Conservation (phyloP, 2,113 vertebrate genomes). For the Acanthochromis polyacanthus region DNA sequence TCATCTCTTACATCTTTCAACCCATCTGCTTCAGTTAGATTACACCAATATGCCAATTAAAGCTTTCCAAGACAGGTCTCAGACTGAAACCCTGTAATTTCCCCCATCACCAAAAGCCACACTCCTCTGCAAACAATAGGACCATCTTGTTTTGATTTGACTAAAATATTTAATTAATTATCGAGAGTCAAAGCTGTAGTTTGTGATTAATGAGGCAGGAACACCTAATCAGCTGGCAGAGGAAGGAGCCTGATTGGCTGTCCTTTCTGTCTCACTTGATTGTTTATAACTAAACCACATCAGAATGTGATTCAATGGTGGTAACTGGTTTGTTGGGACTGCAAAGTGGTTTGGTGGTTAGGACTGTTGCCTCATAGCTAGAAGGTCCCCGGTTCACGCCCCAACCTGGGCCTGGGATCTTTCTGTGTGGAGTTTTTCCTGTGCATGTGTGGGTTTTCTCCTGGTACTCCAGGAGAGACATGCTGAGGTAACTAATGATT, state of each 20-base stretch:
- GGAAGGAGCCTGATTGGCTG: conserved; percentile 50
- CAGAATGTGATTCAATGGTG: neutral
- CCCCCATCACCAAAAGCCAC: conserved; percentile 74
- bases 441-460: too few relatives aligned
- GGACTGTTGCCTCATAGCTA: too few relatives aligned
- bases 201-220: conserved; percentile 78
- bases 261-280: conserved; percentile 50
- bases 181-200: conserved; percentile 78
- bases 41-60: conserved; percentile 64
- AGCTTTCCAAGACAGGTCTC: conserved; percentile 51
- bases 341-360: too few relatives aligned
- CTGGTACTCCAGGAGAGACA: too few relatives aligned
- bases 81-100: conserved; percentile 47
- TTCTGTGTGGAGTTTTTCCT: too few relatives aligned
- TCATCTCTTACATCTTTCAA: conserved; percentile 41
- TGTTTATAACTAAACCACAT: conserved; percentile 26
- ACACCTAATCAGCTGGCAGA: conserved; percentile 63
- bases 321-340: neutral
- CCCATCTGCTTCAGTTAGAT: conserved; percentile 55
- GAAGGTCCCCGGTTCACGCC: too few relatives aligned
- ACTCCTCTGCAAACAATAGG: conserved; percentile 82
- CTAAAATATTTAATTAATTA: conserved; percentile 87
- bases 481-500: too few relatives aligned
- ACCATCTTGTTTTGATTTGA: conserved; percentile 84
- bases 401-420: too few relatives aligned